Evolutionary conservation across 2,888 invertebrate genomes (phyloP), one percentile per base, ranked within the genome.

Genomic region (Athalia circularis): DNA sequence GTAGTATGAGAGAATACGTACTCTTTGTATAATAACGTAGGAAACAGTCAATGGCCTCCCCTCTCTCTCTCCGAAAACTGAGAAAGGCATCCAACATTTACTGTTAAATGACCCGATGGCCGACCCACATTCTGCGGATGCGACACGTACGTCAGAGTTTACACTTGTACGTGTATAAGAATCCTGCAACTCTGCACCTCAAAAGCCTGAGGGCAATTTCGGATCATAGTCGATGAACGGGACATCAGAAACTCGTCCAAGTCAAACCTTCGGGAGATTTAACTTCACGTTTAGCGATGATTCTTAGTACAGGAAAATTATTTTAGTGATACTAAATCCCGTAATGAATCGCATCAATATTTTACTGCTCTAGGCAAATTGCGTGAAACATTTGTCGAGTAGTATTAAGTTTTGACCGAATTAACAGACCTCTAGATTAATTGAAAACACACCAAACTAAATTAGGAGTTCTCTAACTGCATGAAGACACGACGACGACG

Each of bases 61-160:
- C 72, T 59, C 64, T 4, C 7, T 61, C 7, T 13, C 47, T 59
- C 72, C 11, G 29, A 68, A 54, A 68, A 43, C 48, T 8, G 45
- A 59, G 47, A 61, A n/a, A 47, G 47, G 48, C 43, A 62, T 61
- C 62, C 50, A 75, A 43, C 75, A 50, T 83, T 82, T 87, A 88
- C 89, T 88, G 89, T 89, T 90, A 89, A 81, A 82, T 86, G 89
- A 89, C 89, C 89, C 88, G 88, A 87, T 84, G 86, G 84, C 29
- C 84, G 87, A 85, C 86, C 86, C 86, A 86, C 86, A 86, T 86
- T 59, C 48, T 54, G 45, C 45, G 13, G 15, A 72, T 7, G 13
- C 72, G 72, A 72, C 47, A 72, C 43, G 54, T 68, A 13, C 48
- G 29, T 29, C 29, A 29, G 29, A 29, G 29, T 29, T 29, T 29